Conservation (phyloP, 2,888 invertebrate species). For the Monopis laevigella region DNA sequence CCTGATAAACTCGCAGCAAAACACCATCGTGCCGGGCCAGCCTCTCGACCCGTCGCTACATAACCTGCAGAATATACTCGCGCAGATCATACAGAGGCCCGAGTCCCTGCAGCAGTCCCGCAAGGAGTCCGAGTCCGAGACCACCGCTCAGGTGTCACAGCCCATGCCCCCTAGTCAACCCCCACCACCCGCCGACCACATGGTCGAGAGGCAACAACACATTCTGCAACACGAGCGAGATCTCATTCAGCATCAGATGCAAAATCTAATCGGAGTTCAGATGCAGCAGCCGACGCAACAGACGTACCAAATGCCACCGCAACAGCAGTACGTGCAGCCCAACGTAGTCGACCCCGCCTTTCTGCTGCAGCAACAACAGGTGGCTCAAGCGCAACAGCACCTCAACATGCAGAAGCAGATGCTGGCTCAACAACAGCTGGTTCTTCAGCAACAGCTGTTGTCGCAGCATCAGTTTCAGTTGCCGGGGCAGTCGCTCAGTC, state of each 20-base stretch:
- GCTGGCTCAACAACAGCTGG: constrained; percentile 55
- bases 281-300: constrained; percentile 37
- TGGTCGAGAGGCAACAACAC: constrained; percentile 19
- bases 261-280: constrained; percentile 38
- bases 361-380: constrained; percentile 51
- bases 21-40: constrained; percentile 45
- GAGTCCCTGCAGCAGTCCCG: constrained; percentile 48
- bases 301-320: constrained; percentile 25
- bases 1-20: constrained; percentile 37
- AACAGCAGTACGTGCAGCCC: constrained; percentile 39
- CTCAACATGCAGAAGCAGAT: constrained; percentile 59
- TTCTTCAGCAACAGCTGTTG: constrained; percentile 57
- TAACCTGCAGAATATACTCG: constrained; percentile 51
- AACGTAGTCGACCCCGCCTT: constrained; percentile 43
- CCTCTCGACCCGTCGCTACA: constrained; percentile 62
- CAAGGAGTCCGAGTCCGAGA: constrained; percentile 51
- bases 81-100: constrained; percentile 57
- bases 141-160: constrained; percentile 29
- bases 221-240: constrained; percentile 32
- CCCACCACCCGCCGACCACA: constrained; percentile 12
- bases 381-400: constrained; percentile 56
- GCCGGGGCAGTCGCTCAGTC: constrained; percentile 58
- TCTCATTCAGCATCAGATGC: constrained; percentile 41
- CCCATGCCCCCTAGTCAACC: constrained; percentile 27
- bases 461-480: constrained; percentile 48